These are phyloP conservation scores for Microdon myrmicae DNA, from an alignment of 2,888 invertebrate species.

Conservation along the genomic window DNA sequence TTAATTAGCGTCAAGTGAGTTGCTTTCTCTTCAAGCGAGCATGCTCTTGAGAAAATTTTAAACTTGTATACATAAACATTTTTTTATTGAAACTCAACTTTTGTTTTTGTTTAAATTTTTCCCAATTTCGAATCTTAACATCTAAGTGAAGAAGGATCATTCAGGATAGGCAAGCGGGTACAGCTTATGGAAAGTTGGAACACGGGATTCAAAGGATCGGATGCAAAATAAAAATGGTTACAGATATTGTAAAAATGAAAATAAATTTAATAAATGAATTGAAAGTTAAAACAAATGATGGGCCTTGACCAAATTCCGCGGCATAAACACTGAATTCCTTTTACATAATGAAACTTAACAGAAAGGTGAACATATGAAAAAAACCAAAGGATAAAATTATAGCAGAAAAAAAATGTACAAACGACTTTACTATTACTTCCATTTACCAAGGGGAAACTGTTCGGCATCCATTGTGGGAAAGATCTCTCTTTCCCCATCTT, in stretches of 20 bases:
- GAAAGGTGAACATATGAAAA: constrained; percentile 40
- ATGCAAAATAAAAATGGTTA: constrained; percentile 20
- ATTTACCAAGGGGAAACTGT: constrained; percentile 57
- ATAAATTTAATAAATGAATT: constrained; percentile 56
- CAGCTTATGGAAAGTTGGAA: constrained; percentile 69
- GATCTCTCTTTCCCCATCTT: constrained; percentile 77
- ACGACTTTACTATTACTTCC: constrained; percentile 11
- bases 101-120: constrained; percentile 19
- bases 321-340: too few species aligned
- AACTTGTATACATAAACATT: constrained; percentile 7
- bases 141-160: constrained; percentile 71
- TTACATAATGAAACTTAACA: too few species aligned
- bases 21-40: constrained; percentile 14
- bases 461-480: constrained; percentile 56
- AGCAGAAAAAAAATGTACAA: constrained; percentile 56
- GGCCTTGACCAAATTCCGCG: too few species aligned
- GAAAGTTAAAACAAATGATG: constrained; percentile 4
- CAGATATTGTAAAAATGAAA: constrained; percentile 45
- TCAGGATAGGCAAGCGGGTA: constrained; percentile 70
- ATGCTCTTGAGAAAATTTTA: constrained; percentile 26
- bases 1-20: constrained; percentile 19
- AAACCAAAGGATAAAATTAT: constrained; percentile 13
- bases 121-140: constrained; percentile 8
- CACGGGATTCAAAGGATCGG: constrained; percentile 56
- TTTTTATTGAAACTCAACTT: neutral